Percentiles rank a stretch among this genome's conserved stretches.
Conservation (phyloP, 2,888 invertebrate genomes). For the Microctonus brassicae region DNA sequence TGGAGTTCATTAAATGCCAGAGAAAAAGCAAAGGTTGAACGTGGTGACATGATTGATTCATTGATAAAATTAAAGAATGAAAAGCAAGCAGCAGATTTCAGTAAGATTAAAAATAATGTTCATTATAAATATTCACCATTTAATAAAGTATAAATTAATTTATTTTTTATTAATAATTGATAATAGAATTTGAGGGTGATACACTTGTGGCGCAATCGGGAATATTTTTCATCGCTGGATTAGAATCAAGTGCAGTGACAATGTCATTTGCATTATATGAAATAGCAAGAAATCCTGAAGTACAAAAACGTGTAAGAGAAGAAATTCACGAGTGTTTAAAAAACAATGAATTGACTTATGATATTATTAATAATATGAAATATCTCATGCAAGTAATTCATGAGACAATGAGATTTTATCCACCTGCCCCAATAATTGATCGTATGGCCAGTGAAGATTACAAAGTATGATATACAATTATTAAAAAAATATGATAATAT, state of each 20-base stretch:
- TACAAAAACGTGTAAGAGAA: conserved; percentile 51
- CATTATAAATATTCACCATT: no score
- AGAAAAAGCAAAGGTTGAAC: conserved; percentile 48
- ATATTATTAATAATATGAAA: conserved; percentile 54
- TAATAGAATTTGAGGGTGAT: conserved; percentile 56
- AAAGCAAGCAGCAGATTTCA: conserved; percentile 45
- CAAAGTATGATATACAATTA: conserved; percentile 42
- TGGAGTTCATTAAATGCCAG: conserved; percentile 57
- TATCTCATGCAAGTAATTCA: conserved; percentile 57
- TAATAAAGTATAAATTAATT: no score
- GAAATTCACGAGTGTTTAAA: conserved; percentile 50
- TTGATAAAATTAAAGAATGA: conserved; percentile 55
- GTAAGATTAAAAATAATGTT: no score
- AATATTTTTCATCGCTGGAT: conserved; percentile 59
- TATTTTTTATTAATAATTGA: no score
- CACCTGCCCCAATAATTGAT: conserved; percentile 58
- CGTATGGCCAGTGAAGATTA: conserved; percentile 54
- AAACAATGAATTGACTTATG: conserved; percentile 51
- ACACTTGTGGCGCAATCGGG: conserved; percentile 55
- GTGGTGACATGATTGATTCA: conserved; percentile 59
- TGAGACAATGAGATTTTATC: conserved; percentile 58
- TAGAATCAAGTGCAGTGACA: conserved; percentile 54
- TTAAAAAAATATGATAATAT: neutral
- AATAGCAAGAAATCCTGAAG: conserved; percentile 54
- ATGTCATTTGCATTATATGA: conserved; percentile 55